phyloP scores from a whole-genome alignment of 92 coral and sea anemone species.

The Virgularia gustaviana region DNA sequence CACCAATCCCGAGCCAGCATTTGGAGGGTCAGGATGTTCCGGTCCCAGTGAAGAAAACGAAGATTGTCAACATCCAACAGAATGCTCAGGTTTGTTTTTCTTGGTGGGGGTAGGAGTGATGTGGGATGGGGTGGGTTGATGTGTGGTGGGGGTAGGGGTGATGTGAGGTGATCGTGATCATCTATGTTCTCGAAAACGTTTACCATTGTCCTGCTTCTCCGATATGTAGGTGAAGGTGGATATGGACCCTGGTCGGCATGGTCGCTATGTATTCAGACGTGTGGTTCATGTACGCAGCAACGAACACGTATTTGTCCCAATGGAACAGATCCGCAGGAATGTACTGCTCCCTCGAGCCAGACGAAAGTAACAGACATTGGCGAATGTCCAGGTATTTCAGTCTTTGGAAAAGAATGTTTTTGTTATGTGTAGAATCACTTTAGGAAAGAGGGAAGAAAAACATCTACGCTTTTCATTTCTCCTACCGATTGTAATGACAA shows the following conservation, averaged over 20 bases:
- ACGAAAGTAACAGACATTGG: conserved; percentile 19
- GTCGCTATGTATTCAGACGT: conserved; percentile 27
- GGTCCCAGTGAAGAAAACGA: background rate
- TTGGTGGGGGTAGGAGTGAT: too few relatives aligned
- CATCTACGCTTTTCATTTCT: too few relatives aligned
- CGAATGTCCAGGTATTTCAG: conserved; percentile 17
- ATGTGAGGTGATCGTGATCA: too few relatives aligned
- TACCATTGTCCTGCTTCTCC: too few relatives aligned
- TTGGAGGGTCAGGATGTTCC: conserved; percentile 4
- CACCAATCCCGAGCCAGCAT: conserved; percentile 11
- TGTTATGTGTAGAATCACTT: too few relatives aligned
- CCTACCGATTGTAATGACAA: too few relatives aligned
- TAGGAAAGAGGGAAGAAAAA: too few relatives aligned
- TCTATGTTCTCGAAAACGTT: too few relatives aligned
- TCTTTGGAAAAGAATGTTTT: too few relatives aligned
- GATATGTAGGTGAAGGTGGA: conserved; percentile 29
- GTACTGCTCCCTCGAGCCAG: background rate
- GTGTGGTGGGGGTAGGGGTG: too few relatives aligned
- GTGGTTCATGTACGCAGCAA: conserved; percentile 7
- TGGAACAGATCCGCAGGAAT: background rate
- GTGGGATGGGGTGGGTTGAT: too few relatives aligned
- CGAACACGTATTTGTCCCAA: conserved; percentile 17
- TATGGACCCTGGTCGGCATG: conserved; percentile 11
- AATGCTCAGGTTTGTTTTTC: conserved; percentile 25
- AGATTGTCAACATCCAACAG: background rate